Base-by-base conservation (phyloP, 2,888 invertebrate species). In the Pollenia labialis region DNA sequence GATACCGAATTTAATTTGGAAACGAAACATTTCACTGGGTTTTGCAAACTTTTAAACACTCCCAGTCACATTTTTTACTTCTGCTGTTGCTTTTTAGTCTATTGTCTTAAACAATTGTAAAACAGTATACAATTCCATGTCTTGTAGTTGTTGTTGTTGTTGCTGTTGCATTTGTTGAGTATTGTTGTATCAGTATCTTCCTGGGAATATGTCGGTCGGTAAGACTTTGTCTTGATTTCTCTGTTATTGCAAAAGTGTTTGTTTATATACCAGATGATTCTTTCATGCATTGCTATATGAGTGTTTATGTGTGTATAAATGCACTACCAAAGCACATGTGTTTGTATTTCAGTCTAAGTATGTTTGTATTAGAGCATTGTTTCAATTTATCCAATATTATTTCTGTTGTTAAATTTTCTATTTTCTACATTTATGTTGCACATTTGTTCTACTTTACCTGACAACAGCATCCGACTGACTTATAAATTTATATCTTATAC, bases 401-500 rank as follows among this genome's bases (percentile, higher is more conserved):
- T 71, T 82, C 32, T 62, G 60, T 75, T 75, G 64, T 56, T 54
- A 60, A 23, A 66, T 71, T 58, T 74, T 68, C 52, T 82, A 68
- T 46, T 52, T 11, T 66, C 42, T 18, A 48, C 62, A 23, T 79
- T 68, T 32, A 44, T 71, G 54, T 72, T 12, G 32, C 32, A 48
- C 8, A 12, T 75, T 56, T 66, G 79, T 88, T 88, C 74, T 81
- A 87, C 79, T 93, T 93, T 90, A 95, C 95, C 95, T 94, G 64
- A 97, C 97, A 52, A 97, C 95, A 42, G 97, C 97, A 91, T 97
- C 97, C 89, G 96, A 95, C 89, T 96, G 95, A 85, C 97, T 95
- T 85, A 97, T 95, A 93, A 97, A 97, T 92, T 97, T 96, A 94
- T 97, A 97, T 69, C 97, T 95, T 90, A 97, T 94, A 69, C 95